Conservation (phyloP, 2,888 invertebrate genomes). For the Drosophila prolongata region DNA sequence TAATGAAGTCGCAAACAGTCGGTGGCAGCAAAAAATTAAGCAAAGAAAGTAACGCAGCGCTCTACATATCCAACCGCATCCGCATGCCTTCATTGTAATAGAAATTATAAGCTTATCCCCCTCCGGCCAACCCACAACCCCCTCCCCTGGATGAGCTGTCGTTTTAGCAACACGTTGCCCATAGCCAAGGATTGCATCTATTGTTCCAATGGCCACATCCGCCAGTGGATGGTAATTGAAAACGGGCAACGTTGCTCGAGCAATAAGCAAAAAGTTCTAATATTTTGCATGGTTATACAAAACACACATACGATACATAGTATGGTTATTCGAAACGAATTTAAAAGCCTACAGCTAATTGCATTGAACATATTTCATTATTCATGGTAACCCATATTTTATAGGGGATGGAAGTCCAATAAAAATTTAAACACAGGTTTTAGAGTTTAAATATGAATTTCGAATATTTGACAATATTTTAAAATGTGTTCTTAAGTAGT, state of each 20-base stretch:
- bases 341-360: not conserved
- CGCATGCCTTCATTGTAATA: conserved; percentile 66
- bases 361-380: too few species aligned
- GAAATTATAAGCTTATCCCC: conserved; percentile 69
- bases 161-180: conserved; percentile 75
- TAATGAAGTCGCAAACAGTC: conserved; percentile 79
- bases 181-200: conserved; percentile 49
- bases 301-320: not conserved
- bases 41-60: conserved; percentile 20
- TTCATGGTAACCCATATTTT: too few species aligned
- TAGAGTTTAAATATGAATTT: too few species aligned
- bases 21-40: conserved; percentile 41
- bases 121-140: not conserved
- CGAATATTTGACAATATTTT: too few species aligned
- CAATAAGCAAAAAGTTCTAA: not conserved
- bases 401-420: too few species aligned
- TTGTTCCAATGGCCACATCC: conserved; percentile 47
- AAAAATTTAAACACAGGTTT: too few species aligned
- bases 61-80: conserved; percentile 9
- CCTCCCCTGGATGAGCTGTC: conserved; percentile 28
- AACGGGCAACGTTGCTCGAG: conserved; percentile 21
- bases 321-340: not conserved
- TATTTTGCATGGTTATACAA: not conserved
- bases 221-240: conserved; percentile 38
- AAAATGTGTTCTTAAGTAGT: too few species aligned